Evolutionary conservation across 2,888 invertebrate genomes (phyloP).

Genomic region (Dioctria linearis): DNA sequence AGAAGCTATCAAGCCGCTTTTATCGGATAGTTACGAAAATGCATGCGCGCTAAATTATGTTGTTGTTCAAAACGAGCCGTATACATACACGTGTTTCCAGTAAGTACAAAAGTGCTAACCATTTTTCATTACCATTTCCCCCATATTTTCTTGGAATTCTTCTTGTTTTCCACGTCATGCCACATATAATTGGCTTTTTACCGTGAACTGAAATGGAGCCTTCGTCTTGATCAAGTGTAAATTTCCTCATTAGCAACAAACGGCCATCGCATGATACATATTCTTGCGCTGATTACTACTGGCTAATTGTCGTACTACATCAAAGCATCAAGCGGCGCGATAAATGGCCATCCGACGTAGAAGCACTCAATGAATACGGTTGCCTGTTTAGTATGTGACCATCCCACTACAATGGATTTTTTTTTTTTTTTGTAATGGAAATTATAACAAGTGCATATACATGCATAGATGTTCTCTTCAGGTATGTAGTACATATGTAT

Average conservation of each 20-base stretch:
- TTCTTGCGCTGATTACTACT: not conserved
- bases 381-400: not conserved
- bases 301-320: slow-evolving; percentile 30
- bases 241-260: slow-evolving; percentile 46
- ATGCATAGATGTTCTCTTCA: too few species aligned
- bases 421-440: too few species aligned
- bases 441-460: too few species aligned
- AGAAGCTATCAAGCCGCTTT: too few species aligned
- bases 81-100: not conserved
- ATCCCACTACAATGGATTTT: not conserved
- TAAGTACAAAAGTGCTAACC: not conserved
- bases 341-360: slow-evolving; percentile 32
- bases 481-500: too few species aligned
- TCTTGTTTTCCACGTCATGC: slow-evolving; percentile 37
- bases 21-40: too few species aligned
- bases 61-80: too few species aligned
- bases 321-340: slow-evolving; percentile 26
- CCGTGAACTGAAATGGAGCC: not conserved
- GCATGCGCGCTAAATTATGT: too few species aligned
- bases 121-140: slow-evolving; percentile 21
- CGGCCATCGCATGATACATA: slow-evolving; percentile 8
- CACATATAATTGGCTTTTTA: slow-evolving; percentile 20
- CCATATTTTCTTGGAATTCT: slow-evolving; percentile 34
- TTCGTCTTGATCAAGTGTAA: slow-evolving; percentile 22
- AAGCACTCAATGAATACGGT: slow-evolving; percentile 3